Percentiles rank a stretch among this genome's conserved stretches.
phyloP scores from a whole-genome alignment of 2,797 vertebrate species.

The Darevskia mixta region DNA sequence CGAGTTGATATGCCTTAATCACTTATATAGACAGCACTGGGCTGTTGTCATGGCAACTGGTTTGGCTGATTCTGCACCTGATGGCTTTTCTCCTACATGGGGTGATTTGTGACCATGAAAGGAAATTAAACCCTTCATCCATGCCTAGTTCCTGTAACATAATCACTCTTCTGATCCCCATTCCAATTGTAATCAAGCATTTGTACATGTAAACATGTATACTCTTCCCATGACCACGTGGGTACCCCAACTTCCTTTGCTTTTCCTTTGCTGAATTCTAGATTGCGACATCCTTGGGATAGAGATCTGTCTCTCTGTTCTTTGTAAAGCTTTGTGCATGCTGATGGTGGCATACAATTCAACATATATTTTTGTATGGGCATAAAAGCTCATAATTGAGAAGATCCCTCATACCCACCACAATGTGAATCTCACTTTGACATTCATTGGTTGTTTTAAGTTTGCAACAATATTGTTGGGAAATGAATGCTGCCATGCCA shows the following conservation, averaged over 20 bases:
- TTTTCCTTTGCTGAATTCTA: not conserved
- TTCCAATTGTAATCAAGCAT: not conserved
- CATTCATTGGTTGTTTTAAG: fast-evolving
- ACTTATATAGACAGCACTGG: too few relatives aligned
- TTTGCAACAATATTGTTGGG: not conserved
- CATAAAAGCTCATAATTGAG: not conserved
- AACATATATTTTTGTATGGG: not conserved
- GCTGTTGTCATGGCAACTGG: too few relatives aligned
- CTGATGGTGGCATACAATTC: not conserved
- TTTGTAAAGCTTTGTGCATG: not conserved
- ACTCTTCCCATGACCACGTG: too few relatives aligned
- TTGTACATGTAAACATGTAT: not conserved
- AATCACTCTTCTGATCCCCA: not conserved
- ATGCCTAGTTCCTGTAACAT: too few relatives aligned
- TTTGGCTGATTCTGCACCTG: too few relatives aligned
- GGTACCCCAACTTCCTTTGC: not conserved
- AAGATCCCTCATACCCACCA: not conserved
- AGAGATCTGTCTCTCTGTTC: too few relatives aligned
- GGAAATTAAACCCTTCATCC: too few relatives aligned
- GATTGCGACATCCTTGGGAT: too few relatives aligned
- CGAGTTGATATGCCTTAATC: too few relatives aligned
- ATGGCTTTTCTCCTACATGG: too few relatives aligned
- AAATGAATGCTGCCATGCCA: not conserved
- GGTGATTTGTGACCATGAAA: too few relatives aligned
- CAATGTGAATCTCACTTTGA: not conserved